A percentile compares a stretch with the other conserved stretches of the same genome.
These are phyloP conservation scores for Solenopsis fugax DNA, from an alignment of 1,140 invertebrate genomes.

Conservation along the genomic window DNA sequence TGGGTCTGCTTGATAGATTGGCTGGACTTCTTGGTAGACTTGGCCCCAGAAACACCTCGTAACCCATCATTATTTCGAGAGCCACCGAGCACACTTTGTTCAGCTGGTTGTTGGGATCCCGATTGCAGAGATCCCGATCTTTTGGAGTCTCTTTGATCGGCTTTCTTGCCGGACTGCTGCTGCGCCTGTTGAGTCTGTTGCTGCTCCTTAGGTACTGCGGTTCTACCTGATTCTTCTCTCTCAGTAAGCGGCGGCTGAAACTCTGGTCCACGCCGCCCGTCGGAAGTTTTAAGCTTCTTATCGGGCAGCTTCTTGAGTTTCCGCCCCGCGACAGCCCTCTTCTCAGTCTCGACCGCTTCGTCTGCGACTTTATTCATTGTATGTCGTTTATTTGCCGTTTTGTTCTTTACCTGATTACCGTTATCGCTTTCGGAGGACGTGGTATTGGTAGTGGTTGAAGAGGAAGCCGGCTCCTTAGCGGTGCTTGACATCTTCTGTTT, in stretches of 20 bases:
- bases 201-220: slow-evolving; percentile 81
- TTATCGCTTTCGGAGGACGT: slow-evolving; percentile 84
- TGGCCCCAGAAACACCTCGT: slow-evolving; percentile 85
- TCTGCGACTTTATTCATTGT: slow-evolving; percentile 51
- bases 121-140: slow-evolving; percentile 81
- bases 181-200: slow-evolving; percentile 71
- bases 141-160: slow-evolving; percentile 87
- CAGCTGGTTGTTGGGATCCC: slow-evolving; percentile 82
- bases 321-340: slow-evolving; percentile 83
- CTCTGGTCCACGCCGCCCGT: slow-evolving; percentile 92
- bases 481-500: slow-evolving; percentile 58
- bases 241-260: slow-evolving; percentile 90
- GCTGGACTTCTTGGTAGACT: slow-evolving; percentile 82
- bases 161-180: slow-evolving; percentile 65
- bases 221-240: slow-evolving; percentile 91
- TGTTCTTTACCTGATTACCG: slow-evolving; percentile 68
- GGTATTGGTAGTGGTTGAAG: slow-evolving; percentile 78
- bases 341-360: slow-evolving; percentile 67
- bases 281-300: slow-evolving; percentile 95
- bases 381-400: slow-evolving; percentile 46
- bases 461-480: slow-evolving; percentile 79
- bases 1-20: slow-evolving; percentile 78
- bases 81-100: slow-evolving; percentile 85
- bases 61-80: slow-evolving; percentile 86
- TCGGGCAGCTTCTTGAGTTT: slow-evolving; percentile 91